A percentile compares a stretch with the other conserved stretches of the same genome.
These are phyloP conservation scores for Boloria euphrosyne DNA, from an alignment of 2,888 invertebrate genomes.

Conservation along the genomic window DNA sequence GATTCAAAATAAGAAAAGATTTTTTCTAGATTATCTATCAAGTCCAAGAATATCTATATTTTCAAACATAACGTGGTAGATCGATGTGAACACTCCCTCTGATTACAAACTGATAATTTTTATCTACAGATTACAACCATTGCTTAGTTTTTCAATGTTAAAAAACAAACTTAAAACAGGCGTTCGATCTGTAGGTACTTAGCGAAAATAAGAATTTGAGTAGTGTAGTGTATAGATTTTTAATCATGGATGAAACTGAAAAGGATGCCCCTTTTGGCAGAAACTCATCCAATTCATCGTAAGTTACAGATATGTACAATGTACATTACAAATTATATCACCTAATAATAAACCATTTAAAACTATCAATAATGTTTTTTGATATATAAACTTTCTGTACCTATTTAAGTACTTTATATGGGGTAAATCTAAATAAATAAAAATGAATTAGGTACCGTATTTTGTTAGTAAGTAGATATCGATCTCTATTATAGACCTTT, in stretches of 20 bases:
- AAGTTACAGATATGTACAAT: background rate
- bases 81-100: background rate
- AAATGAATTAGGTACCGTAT: no score
- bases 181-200: background rate
- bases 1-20: no score
- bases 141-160: background rate
- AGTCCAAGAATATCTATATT: no score
- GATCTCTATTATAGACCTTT: no score
- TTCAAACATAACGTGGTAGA: background rate
- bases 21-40: no score
- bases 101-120: constrained; percentile 10
- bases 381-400: background rate
- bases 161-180: background rate
- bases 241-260: background rate
- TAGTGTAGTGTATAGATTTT: background rate
- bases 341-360: no score
- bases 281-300: constrained; percentile 1
- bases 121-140: constrained; percentile 6
- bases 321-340: no score
- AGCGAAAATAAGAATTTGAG: background rate
- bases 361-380: no score
- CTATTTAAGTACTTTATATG: no score
- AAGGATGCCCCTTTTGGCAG: constrained; percentile 5
- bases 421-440: no score
- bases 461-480: no score